Percentiles rank a stretch among this genome's conserved stretches.
These are phyloP conservation scores for Megathymus violae DNA, from an alignment of 1,140 invertebrate genomes.

Conservation along the genomic window DNA sequence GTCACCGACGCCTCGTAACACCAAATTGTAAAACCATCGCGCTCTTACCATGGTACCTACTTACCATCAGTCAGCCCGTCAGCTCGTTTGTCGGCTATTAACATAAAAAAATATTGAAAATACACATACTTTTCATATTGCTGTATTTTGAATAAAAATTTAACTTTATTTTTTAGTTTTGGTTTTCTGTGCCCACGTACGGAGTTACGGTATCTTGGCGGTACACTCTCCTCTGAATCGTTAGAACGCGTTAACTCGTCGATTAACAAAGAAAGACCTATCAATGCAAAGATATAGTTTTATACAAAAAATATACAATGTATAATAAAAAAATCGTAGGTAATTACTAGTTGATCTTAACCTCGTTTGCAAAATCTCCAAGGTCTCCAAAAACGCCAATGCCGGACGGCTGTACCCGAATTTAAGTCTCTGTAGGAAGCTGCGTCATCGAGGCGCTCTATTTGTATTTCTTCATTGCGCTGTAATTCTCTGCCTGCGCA, in stretches of 20 bases:
- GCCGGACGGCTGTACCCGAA: constrained; percentile 5
- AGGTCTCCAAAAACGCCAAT: constrained; percentile 51
- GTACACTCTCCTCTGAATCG: constrained; percentile 44
- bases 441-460: constrained; percentile 33
- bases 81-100: too few relatives aligned
- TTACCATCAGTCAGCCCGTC: too few relatives aligned
- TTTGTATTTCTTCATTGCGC: constrained; percentile 35
- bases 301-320: too few relatives aligned
- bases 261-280: constrained; percentile 58
- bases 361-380: constrained; percentile 57
- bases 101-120: too few relatives aligned
- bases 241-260: constrained; percentile 48
- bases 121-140: constrained; percentile 49
- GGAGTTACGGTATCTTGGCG: constrained; percentile 40
- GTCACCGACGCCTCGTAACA: too few relatives aligned
- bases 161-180: constrained; percentile 63
- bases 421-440: constrained; percentile 37
- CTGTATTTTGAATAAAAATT: constrained; percentile 63
- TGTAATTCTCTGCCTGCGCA: constrained; percentile 37
- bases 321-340: constrained; percentile 6
- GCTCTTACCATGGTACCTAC: too few relatives aligned
- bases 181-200: constrained; percentile 36
- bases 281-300: constrained; percentile 39
- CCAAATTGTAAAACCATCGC: too few relatives aligned
- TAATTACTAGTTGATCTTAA: constrained; percentile 39